Conservation (phyloP, 2,797 vertebrate species). For the Acrossocheilus fasciatus region DNA sequence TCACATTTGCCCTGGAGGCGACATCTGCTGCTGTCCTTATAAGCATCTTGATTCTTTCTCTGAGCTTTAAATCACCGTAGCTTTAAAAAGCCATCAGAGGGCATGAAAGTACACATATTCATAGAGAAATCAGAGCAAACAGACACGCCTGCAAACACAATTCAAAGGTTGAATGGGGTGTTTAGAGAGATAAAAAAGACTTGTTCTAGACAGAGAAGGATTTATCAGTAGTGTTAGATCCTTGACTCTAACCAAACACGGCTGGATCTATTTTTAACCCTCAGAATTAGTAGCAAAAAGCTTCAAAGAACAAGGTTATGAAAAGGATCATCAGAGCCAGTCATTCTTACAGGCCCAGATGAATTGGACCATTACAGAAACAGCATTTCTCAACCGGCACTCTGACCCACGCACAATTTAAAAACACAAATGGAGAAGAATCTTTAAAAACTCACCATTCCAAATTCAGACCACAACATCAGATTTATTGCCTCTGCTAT, state of each 20-base stretch:
- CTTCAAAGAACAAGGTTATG: slow-evolving; percentile 20
- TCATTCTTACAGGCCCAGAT: slow-evolving; percentile 58
- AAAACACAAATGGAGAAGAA: slow-evolving; percentile 26
- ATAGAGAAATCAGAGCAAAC: slow-evolving; percentile 40
- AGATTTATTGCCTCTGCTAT: slow-evolving; percentile 34
- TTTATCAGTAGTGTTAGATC: slow-evolving; percentile 27
- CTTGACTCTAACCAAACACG: slow-evolving; percentile 34
- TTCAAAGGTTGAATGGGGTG: slow-evolving; percentile 23
- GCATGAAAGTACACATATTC: slow-evolving; percentile 43
- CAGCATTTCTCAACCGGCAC: slow-evolving; percentile 16
- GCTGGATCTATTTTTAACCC: slow-evolving; percentile 23
- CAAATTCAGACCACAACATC: slow-evolving; percentile 40
- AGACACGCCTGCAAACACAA: slow-evolving; percentile 50
- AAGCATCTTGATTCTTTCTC: not conserved
- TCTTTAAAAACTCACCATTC: slow-evolving; percentile 31
- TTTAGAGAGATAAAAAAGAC: slow-evolving; percentile 39
- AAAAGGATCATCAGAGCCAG: slow-evolving; percentile 65
- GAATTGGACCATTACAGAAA: slow-evolving; percentile 36
- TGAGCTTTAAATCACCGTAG: slow-evolving; percentile 17
- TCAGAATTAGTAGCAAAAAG: slow-evolving; percentile 10
- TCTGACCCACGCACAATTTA: slow-evolving; percentile 33
- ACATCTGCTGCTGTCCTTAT: slow-evolving; percentile 38
- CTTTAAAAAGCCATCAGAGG: slow-evolving; percentile 43
- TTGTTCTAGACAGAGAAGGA: slow-evolving; percentile 26
- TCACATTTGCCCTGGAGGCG: slow-evolving; percentile 9